Percentiles rank a stretch among this genome's conserved stretches.
Evolutionary conservation across 2,113 vertebrate genomes (phyloP).

Genomic region (Mormyrus lacerda): DNA sequence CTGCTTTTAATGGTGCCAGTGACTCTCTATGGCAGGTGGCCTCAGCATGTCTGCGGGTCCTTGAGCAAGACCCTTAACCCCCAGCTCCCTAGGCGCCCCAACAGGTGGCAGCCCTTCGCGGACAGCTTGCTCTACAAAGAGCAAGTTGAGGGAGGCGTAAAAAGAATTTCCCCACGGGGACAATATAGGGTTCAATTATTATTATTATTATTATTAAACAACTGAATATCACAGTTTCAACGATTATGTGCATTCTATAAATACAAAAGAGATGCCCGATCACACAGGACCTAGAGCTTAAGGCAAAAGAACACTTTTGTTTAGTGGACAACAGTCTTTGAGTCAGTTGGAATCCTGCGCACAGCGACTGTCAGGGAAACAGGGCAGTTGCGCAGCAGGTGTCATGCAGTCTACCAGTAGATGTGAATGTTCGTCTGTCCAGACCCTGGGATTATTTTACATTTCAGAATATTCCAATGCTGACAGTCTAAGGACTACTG

Average conservation of each 20-base stretch:
- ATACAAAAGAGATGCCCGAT: not conserved
- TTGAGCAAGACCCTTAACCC: too few relatives aligned
- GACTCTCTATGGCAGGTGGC: not conserved
- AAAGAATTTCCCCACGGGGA: too few relatives aligned
- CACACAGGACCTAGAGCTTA: not conserved
- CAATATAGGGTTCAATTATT: too few relatives aligned
- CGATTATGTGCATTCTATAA: not conserved
- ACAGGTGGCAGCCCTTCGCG: too few relatives aligned
- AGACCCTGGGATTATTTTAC: not conserved
- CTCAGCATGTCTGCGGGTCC: too few relatives aligned
- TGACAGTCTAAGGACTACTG: not conserved
- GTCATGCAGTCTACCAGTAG: not conserved
- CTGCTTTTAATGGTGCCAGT: not conserved
- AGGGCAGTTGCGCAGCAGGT: not conserved
- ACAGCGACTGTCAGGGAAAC: not conserved
- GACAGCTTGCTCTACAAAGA: too few relatives aligned
- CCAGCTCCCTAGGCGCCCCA: too few relatives aligned
- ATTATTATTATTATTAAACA: too few relatives aligned
- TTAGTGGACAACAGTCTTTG: not conserved
- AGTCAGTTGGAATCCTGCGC: not conserved
- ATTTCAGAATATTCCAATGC: not conserved
- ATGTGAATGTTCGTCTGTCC: not conserved
- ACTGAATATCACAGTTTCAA: not conserved
- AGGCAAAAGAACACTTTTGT: not conserved
- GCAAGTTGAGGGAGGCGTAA: too few relatives aligned